Evolutionary conservation across 2,797 vertebrate genomes (phyloP).

Genomic region (Periophthalmus magnuspinnatus): DNA sequence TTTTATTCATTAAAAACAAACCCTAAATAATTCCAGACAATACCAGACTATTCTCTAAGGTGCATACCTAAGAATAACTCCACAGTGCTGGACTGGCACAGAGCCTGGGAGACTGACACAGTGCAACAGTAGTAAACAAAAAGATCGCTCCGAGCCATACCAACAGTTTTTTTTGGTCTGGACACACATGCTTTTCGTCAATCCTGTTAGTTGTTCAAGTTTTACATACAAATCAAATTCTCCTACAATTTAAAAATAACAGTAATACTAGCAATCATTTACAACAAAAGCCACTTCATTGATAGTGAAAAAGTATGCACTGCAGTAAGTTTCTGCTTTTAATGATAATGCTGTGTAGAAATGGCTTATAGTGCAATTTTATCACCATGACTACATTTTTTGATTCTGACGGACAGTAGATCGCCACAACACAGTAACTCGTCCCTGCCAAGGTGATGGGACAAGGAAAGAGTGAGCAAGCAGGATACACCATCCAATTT

Average conservation of each 20-base stretch:
- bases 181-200: neutral
- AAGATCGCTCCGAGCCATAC: neutral
- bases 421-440: slow-evolving; percentile 37
- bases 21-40: neutral
- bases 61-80: neutral
- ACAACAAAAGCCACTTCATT: neutral
- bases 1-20: neutral
- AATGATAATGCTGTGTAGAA: no score
- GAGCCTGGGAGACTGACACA: slow-evolving; percentile 14
- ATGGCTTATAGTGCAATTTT: neutral
- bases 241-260: neutral
- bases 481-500: slow-evolving; percentile 67
- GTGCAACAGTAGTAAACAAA: slow-evolving; percentile 7
- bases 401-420: slow-evolving; percentile 32
- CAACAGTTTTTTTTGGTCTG: neutral
- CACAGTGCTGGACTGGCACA: neutral
- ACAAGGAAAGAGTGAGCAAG: slow-evolving; percentile 26
- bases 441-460: slow-evolving; percentile 31
- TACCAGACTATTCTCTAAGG: neutral
- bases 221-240: neutral
- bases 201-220: neutral
- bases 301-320: no score
- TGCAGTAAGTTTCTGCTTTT: no score
- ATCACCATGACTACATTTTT: neutral
- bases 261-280: neutral